These are phyloP conservation scores for Eumaeus atala DNA, from an alignment of 1,140 invertebrate species.

Conservation along the genomic window DNA sequence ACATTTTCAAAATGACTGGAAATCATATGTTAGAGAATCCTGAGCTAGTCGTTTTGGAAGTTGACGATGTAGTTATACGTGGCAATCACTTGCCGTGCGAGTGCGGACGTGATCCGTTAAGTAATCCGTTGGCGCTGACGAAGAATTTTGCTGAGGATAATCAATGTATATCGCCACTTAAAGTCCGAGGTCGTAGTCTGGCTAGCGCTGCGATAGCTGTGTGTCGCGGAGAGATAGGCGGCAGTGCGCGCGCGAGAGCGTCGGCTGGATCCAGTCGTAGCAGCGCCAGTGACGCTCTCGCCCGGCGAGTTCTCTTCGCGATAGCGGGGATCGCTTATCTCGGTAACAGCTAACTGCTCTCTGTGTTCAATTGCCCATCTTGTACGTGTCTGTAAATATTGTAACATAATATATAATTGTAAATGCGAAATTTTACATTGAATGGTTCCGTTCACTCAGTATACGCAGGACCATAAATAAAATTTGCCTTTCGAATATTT, in stretches of 20 bases:
- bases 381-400: slow-evolving; percentile 68
- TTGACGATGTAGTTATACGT: slow-evolving; percentile 79
- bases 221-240: slow-evolving; percentile 55
- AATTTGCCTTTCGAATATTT: slow-evolving; percentile 63
- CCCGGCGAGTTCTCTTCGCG: slow-evolving; percentile 36
- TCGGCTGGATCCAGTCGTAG: slow-evolving; percentile 43
- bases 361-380: slow-evolving; percentile 56
- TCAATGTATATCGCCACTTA: slow-evolving; percentile 88
- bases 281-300: slow-evolving; percentile 23
- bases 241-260: slow-evolving; percentile 53
- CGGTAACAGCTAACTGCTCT: slow-evolving; percentile 48
- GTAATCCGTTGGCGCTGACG: slow-evolving; percentile 82
- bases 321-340: slow-evolving; percentile 47
- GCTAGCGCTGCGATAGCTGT: slow-evolving; percentile 80
- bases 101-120: slow-evolving; percentile 84
- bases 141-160: slow-evolving; percentile 84
- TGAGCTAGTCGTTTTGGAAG: slow-evolving; percentile 79
- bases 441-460: slow-evolving; percentile 70
- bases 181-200: slow-evolving; percentile 84
- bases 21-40: slow-evolving; percentile 86
- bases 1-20: slow-evolving; percentile 81
- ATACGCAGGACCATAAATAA: slow-evolving; percentile 71
- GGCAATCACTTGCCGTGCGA: slow-evolving; percentile 90
- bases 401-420: slow-evolving; percentile 59
- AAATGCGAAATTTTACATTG: slow-evolving; percentile 68